These are phyloP conservation scores for Nasonovia ribisnigri DNA, from an alignment of 2,888 invertebrate genomes.

Conservation along the genomic window DNA sequence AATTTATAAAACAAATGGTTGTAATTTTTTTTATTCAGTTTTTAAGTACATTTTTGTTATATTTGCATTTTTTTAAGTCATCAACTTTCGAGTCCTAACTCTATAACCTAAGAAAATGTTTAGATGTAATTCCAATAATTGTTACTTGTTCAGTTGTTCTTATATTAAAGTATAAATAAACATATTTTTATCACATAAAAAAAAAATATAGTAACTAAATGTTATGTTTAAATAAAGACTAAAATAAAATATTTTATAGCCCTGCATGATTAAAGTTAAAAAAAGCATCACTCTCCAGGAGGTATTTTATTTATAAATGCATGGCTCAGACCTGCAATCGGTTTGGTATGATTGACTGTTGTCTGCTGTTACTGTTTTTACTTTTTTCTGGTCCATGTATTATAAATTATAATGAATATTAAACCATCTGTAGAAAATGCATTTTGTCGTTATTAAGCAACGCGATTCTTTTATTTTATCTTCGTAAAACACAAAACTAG, in stretches of 20 bases:
- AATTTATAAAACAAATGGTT: no score
- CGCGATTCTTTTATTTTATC: not conserved
- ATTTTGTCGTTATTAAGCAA: not conserved
- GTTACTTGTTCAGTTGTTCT: not conserved
- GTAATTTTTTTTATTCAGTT: no score
- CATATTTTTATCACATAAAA: not conserved
- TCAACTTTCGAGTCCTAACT: no score
- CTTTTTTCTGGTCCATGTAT: not conserved
- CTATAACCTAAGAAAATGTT: not conserved
- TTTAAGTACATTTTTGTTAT: no score
- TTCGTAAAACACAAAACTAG: not conserved
- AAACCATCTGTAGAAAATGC: not conserved
- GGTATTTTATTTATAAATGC: slow-evolving; percentile 20
- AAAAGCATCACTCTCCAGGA: slow-evolving; percentile 24
- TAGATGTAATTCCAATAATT: not conserved
- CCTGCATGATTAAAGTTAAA: not conserved
- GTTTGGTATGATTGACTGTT: not conserved
- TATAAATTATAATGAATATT: not conserved
- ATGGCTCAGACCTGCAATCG: not conserved
- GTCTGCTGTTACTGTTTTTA: slow-evolving; percentile 13
- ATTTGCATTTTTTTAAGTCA: no score
- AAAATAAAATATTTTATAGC: slow-evolving; percentile 8
- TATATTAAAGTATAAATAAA: not conserved
- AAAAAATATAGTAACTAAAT: not conserved
- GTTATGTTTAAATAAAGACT: not conserved